Evolutionary conservation across 2,888 invertebrate genomes (phyloP).

Genomic region (Pelosia muscerda): DNA sequence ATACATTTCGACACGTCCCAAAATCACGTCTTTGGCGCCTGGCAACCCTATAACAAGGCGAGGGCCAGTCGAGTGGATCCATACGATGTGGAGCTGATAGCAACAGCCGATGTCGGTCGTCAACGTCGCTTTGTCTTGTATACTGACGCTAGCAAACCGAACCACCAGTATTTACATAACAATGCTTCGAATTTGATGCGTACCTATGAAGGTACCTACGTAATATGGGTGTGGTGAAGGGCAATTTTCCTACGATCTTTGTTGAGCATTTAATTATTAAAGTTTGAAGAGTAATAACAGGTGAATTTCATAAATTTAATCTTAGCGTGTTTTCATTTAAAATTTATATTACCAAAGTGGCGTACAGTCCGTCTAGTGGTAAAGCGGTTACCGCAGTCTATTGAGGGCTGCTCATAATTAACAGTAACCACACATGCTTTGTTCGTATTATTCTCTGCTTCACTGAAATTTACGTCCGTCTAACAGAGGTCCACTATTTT

Average conservation of each 20-base stretch:
- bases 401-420: background rate
- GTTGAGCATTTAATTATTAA: conserved; percentile 20
- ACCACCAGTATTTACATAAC: conserved; percentile 84
- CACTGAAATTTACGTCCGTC: background rate
- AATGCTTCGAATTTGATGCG: conserved; percentile 81
- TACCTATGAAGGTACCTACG: conserved; percentile 60
- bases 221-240: conserved; percentile 47
- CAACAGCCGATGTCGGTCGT: conserved; percentile 79
- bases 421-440: background rate
- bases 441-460: background rate
- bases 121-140: conserved; percentile 84
- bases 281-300: conserved; percentile 5
- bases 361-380: background rate
- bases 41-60: conserved; percentile 58
- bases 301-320: conserved; percentile 2
- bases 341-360: background rate
- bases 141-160: conserved; percentile 79
- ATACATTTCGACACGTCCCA: conserved; percentile 28
- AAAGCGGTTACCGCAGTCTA: background rate
- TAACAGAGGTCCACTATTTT: background rate
- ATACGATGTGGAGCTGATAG: conserved; percentile 74
- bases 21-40: conserved; percentile 42
- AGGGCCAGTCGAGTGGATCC: conserved; percentile 67
- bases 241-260: conserved; percentile 31
- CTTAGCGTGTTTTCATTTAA: conserved; percentile 3